phyloP scores from a whole-genome alignment of 2,888 invertebrate species.

The Cheilosia grossa region DNA sequence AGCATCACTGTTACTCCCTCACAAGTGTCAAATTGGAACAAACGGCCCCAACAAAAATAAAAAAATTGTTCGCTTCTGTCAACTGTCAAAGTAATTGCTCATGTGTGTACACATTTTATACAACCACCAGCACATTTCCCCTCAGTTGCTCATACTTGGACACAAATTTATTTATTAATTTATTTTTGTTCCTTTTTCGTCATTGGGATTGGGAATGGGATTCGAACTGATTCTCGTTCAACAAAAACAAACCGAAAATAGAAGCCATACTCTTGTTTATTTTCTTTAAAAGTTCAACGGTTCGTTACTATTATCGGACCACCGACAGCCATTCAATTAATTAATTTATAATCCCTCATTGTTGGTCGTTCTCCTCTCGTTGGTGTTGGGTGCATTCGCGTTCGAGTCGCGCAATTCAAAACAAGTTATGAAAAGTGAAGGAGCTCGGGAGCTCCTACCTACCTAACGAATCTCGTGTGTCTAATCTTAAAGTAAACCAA shows the following conservation, averaged over 20 bases:
- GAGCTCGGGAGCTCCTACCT: slow-evolving; percentile 16
- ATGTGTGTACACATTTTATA: slow-evolving; percentile 21
- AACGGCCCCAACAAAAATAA: neutral
- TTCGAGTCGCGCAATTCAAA: slow-evolving; percentile 45
- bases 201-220: slow-evolving; percentile 14
- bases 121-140: slow-evolving; percentile 35
- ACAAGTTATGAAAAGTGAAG: slow-evolving; percentile 59
- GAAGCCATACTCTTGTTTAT: slow-evolving; percentile 72
- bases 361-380: slow-evolving; percentile 31
- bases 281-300: slow-evolving; percentile 64
- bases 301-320: slow-evolving; percentile 60
- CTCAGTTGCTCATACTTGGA: slow-evolving; percentile 54
- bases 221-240: slow-evolving; percentile 53
- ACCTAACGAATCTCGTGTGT: slow-evolving; percentile 12
- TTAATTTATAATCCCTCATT: slow-evolving; percentile 69
- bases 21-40: slow-evolving; percentile 33
- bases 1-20: slow-evolving; percentile 38
- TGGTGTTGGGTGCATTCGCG: slow-evolving; percentile 37
- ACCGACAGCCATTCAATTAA: slow-evolving; percentile 56
- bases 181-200: slow-evolving; percentile 49
- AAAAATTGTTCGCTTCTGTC: neutral
- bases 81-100: slow-evolving; percentile 46
- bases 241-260: slow-evolving; percentile 56
- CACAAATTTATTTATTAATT: slow-evolving; percentile 64
- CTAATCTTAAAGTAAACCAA: slow-evolving; percentile 8